phyloP scores from a whole-genome alignment of 1,140 invertebrate species.

The Mactra quadrangularis region DNA sequence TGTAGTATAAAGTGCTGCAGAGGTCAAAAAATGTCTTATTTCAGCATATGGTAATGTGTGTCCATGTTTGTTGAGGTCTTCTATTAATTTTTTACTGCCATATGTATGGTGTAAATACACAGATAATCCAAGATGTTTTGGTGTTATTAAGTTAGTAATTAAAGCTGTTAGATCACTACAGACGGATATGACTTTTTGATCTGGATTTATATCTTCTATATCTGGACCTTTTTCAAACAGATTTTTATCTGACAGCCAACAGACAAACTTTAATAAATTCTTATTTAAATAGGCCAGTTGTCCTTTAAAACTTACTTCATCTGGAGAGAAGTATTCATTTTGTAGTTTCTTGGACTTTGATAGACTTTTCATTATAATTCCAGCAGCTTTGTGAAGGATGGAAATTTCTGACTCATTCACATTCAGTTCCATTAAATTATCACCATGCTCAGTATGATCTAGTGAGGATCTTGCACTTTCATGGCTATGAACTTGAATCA shows the following conservation, averaged over 20 bases:
- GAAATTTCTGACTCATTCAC: neutral
- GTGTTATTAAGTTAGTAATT: neutral
- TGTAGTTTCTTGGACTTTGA: neutral
- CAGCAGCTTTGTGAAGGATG: conserved; percentile 22
- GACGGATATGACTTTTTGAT: neutral
- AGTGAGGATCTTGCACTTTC: too few species aligned
- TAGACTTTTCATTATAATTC: neutral
- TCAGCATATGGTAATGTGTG: conserved; percentile 32
- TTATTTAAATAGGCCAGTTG: conserved; percentile 4
- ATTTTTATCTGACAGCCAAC: neutral
- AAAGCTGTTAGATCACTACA: neutral
- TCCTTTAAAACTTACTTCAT: neutral
- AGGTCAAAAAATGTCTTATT: conserved; percentile 24
- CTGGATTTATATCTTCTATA: too few species aligned
- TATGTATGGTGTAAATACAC: neutral
- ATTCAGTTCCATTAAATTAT: neutral
- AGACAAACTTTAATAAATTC: neutral
- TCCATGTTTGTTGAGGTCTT: neutral
- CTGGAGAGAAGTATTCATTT: conserved; percentile 15
- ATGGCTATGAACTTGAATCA: neutral
- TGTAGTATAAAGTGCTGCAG: conserved; percentile 12
- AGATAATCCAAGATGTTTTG: conserved; percentile 25
- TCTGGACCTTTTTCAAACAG: neutral
- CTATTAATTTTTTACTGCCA: conserved; percentile 18
- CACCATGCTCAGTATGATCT: neutral